Base-by-base conservation (phyloP, 1,140 invertebrate genomes). In the Lucilia sericata region DNA sequence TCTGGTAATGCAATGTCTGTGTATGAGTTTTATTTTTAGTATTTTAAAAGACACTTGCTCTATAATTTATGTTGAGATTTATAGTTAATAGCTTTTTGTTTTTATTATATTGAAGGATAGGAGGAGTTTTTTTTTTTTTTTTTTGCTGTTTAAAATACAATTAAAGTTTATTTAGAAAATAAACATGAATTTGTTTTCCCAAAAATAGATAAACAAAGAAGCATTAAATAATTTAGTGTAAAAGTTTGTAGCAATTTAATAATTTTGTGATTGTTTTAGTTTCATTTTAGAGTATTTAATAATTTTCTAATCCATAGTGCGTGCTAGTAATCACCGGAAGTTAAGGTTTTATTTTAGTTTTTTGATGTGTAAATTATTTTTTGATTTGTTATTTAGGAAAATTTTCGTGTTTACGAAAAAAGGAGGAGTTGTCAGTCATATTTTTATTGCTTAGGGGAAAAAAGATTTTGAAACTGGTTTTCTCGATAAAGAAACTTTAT, bases 61-160 rank as follows among this genome's bases (percentile, higher is more conserved):
- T 25, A 70, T 70, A 70, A 70, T 70, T 70, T 70, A 70, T 70
- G 65, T 9, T 70, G 19, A 70, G 65, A 70, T 70, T 70, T 70
- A 25, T 10, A 70, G n/a, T 25, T 70, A 70, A 70, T 70, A 70
- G 65, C 65, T 70, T 70, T 70, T 70, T 21, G 19, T 70, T 70
- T 60, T 60, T 60, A 17, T 17, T 60, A 7, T 60, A n/a, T 60
- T 30, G 3, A 3, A 60, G 14, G 3, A n/a, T 17, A 17, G n/a
- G 13, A 60, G 14, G 14, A 7, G 14, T n/a, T 17, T 60, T n/a
- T n/a, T n/a, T n/a, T n/a, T n/a, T n/a, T n/a, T n/a, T n/a, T n/a
- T 17, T n/a, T 25, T 21, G 7, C n/a, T 70, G 21, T 70, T 70
- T 70, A 70, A 70, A 70, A 19, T 70, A 21, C 65, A 70, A 70